These are phyloP conservation scores for Bufotes viridis DNA, from an alignment of 2,797 vertebrate genomes.

Conservation along the genomic window DNA sequence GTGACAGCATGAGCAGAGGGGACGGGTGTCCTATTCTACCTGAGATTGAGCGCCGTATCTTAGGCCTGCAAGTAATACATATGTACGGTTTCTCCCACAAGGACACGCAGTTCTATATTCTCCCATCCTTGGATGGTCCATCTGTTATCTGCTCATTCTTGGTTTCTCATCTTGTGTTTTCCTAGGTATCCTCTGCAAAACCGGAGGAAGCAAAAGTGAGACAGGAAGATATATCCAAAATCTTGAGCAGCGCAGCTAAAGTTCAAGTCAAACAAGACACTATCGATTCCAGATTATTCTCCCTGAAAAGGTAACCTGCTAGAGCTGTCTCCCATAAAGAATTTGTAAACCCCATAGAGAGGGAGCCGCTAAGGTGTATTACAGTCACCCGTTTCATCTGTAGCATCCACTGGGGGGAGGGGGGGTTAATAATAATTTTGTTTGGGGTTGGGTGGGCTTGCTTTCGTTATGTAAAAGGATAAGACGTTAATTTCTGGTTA, in stretches of 20 bases:
- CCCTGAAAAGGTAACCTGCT: conserved; percentile 85
- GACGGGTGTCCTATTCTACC: neutral
- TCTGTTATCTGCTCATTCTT: no score
- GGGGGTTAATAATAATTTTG: no score
- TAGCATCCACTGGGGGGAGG: no score
- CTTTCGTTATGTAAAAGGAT: neutral
- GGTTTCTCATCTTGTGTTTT: neutral
- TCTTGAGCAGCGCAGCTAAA: conserved; percentile 88
- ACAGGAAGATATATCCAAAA: conserved; percentile 91
- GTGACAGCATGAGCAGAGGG: neutral
- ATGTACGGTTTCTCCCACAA: neutral
- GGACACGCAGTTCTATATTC: no score
- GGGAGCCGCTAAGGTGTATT: no score
- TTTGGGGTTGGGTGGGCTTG: no score
- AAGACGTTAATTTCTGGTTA: no score
- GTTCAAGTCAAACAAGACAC: conserved; percentile 92
- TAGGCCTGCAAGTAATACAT: neutral
- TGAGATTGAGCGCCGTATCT: neutral
- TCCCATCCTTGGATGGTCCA: no score
- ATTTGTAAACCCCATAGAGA: no score
- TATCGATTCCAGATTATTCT: conserved; percentile 86
- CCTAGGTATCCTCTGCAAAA: conserved; percentile 88
- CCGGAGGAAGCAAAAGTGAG: conserved; percentile 91
- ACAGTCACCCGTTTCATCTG: no score
- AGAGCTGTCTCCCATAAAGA: no score